Evolutionary conservation across 2,888 invertebrate species (phyloP).

Genomic region (Drosophila testacea): DNA sequence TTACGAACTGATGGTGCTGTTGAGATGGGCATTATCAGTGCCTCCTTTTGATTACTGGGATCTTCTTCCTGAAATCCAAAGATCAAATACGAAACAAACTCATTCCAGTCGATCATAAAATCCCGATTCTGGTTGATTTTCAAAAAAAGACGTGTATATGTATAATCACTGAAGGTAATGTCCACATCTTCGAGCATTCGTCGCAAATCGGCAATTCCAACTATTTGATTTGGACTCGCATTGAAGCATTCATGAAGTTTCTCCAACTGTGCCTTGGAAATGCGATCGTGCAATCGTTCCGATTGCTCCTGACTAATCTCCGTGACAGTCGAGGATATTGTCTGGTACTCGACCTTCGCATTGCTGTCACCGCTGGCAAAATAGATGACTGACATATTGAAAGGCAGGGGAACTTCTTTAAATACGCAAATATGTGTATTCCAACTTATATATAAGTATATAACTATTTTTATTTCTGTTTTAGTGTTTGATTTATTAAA

Average conservation of each 20-base stretch:
- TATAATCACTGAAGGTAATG: slow-evolving; percentile 85
- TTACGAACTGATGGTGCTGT: slow-evolving; percentile 87
- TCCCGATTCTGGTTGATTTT: slow-evolving; percentile 88
- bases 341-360: slow-evolving; percentile 68
- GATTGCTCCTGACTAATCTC: slow-evolving; percentile 60
- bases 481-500: slow-evolving; percentile 40
- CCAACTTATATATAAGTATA: slow-evolving; percentile 34
- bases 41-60: slow-evolving; percentile 87
- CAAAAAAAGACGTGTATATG: slow-evolving; percentile 88
- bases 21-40: slow-evolving; percentile 88
- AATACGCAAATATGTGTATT: slow-evolving; percentile 29
- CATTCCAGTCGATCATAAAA: slow-evolving; percentile 89
- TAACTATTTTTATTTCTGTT: slow-evolving; percentile 39
- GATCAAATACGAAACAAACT: slow-evolving; percentile 91
- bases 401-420: neutral
- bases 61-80: slow-evolving; percentile 90
- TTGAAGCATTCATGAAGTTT: slow-evolving; percentile 67
- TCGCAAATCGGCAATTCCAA: slow-evolving; percentile 75
- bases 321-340: slow-evolving; percentile 70
- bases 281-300: slow-evolving; percentile 81
- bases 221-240: slow-evolving; percentile 52
- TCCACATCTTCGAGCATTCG: slow-evolving; percentile 64
- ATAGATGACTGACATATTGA: slow-evolving; percentile 47
- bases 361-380: slow-evolving; percentile 51
- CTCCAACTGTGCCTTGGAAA: slow-evolving; percentile 78